Base-by-base conservation (phyloP, 2,113 vertebrate genomes). In the Phoxinus phoxinus region DNA sequence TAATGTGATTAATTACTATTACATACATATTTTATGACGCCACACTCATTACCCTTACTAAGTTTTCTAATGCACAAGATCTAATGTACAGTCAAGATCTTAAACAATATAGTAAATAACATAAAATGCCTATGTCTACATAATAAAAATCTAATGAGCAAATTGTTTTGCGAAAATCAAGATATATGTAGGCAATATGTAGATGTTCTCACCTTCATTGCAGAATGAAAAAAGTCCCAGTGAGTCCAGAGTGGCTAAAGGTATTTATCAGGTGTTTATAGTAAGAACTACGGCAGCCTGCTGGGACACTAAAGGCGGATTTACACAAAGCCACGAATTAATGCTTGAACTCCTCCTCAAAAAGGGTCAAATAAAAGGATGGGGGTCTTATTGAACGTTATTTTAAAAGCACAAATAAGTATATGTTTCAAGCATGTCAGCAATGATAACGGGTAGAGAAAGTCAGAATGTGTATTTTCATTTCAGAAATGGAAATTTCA, bases 151-250 rank as follows among this genome's bases (percentile, higher is more conserved):
- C 0, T 0, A 41, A n/a, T 0, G 59, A 3, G 2, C 19, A 2
- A 1, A 13, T 23, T 25, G 25, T 6, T 73, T n/a, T 44, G 37
- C 71, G 7, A 73, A 44, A 44, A 25, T 73, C 10, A n/a, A 44
- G 19, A 72, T 11, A 23, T 21, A 13, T 77, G 10, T 2, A 30
- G 25, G 12, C 15, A 51, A 30, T 51, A 75, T 75, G 8, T 37
- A 37, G 56, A 11, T 80, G 12, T 44, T 63, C 77, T 80, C n/a
- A 80, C 56, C 56, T 79, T 80, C 56, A 6, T 44, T 25, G 23
- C 12, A 8, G 12, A 41, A 25, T 0, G 1, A 44, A 2, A 12
- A 41, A 61, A 8, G 12, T 37, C 7, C 32, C 53, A 78, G 51
- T 56, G 53, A 23, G 53, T 37, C 11, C 7, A 17, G 27, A 80